Evolutionary conservation across 2,113 vertebrate genomes (phyloP), one percentile per base, ranked within the genome.

Genomic region (Dendrocopos noguchii): DNA sequence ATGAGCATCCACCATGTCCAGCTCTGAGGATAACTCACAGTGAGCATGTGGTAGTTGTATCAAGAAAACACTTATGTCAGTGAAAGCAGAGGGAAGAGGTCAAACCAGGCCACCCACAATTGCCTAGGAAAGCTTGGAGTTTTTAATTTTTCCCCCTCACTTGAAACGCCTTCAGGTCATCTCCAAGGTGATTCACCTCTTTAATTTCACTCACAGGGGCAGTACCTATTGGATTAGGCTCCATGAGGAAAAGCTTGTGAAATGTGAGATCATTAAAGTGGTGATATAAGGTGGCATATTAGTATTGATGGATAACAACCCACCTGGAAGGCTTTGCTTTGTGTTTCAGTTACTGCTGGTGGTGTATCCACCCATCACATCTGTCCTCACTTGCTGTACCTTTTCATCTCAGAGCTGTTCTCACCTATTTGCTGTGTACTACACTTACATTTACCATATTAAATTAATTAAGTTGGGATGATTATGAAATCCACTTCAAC

Each of bases 61-160:
- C 78, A 85, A 74, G 68, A 78, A 71, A 91, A 76, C 59, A 74
- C 42, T 53, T 90, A n/a, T 12, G 63, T 36, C 73, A 78, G 60
- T 63, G 73, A 91, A 47, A 25, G 27, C 24, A 50, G 59, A 36
- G 68, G 50, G 31, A 66, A 64, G 47, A 93, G 73, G 87, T 65
- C 47, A 86, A 88, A 83, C 12, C 42, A 87, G 77, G n/a, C 56
- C 71, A 91, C 47, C 19, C 78, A 82, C 64, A 74, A 84, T 42
- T 84, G 67, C 64, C 47, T 66, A 33, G 28, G 53, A 91, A 94
- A 91, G 8, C 53, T 36, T 60, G 39, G 19, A 83, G 65, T n/a
- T 70, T 47, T 52, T 18, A 16, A 39, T 52, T 50, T 4, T 14
- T 5, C 25, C 47, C 34, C 53, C 80, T 29, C 27, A 47, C 11